Conservation (phyloP, 2,888 invertebrate species). For the Clusia tigrina region DNA sequence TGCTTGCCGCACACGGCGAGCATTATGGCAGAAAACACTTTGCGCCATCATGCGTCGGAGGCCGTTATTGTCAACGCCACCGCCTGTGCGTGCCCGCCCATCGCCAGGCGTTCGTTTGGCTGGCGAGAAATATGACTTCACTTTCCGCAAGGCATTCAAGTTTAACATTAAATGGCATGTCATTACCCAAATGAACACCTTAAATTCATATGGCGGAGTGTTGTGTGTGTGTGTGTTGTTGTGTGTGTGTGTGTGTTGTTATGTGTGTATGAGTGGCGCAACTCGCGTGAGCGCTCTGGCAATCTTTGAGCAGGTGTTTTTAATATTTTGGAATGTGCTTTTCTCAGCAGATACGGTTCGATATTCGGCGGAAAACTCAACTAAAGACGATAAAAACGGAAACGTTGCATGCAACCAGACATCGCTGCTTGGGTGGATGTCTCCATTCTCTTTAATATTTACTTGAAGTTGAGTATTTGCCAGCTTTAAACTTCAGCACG, state of each 20-base stretch:
- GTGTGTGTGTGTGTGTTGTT: not conserved
- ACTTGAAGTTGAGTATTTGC: too few relatives aligned
- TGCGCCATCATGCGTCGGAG: constrained; percentile 56
- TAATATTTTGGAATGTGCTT: not conserved
- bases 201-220: not conserved
- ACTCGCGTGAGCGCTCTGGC: not conserved
- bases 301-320: constrained; percentile 1
- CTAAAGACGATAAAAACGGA: too few relatives aligned
- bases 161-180: constrained; percentile 58
- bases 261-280: too few relatives aligned
- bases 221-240: not conserved
- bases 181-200: constrained; percentile 43
- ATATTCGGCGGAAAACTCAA: too few relatives aligned
- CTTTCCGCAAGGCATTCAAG: constrained; percentile 49
- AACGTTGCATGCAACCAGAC: too few relatives aligned
- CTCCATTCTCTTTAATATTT: too few relatives aligned
- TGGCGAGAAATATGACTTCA: constrained; percentile 45
- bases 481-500: too few relatives aligned
- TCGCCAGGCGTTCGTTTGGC: not conserved
- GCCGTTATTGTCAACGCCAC: constrained; percentile 51
- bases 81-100: not conserved
- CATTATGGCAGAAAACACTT: constrained; percentile 59
- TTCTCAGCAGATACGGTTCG: not conserved
- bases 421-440: too few relatives aligned
- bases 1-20: constrained; percentile 14